Percentiles rank a stretch among this genome's conserved stretches.
Evolutionary conservation across 2,797 vertebrate species (phyloP).

Genomic region (Urocyon cinereoargenteus): DNA sequence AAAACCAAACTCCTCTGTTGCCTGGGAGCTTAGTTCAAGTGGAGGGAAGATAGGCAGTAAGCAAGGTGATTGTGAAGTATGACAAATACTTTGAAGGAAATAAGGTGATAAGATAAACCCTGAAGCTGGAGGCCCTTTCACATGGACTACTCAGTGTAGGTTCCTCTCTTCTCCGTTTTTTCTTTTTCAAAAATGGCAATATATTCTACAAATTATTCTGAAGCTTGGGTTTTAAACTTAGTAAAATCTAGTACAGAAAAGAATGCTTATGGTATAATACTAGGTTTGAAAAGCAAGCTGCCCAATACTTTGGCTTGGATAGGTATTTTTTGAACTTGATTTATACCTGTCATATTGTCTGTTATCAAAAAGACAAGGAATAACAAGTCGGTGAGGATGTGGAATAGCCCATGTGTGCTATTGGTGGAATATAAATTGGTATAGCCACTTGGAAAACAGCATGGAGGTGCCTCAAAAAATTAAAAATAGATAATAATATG

Average conservation of each 20-base stretch:
- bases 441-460: not conserved
- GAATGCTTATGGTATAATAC: not conserved
- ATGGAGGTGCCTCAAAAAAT: not conserved
- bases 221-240: slow-evolving; percentile 6
- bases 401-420: not conserved
- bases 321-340: not conserved
- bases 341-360: not conserved
- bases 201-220: not conserved
- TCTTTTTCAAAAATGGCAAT: not conserved
- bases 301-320: not conserved
- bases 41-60: not conserved
- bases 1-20: not conserved
- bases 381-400: not conserved
- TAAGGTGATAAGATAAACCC: not conserved
- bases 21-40: not conserved
- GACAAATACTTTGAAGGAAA: not conserved
- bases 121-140: not conserved
- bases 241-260: not conserved
- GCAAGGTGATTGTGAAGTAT: not conserved
- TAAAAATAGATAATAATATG: not conserved
- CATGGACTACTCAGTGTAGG: not conserved
- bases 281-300: not conserved
- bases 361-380: not conserved
- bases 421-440: not conserved
- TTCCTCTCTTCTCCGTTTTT: not conserved